Evolutionary conservation across 2,888 invertebrate genomes (phyloP), one percentile per base, ranked within the genome.

Genomic region (Hipparchia semele): DNA sequence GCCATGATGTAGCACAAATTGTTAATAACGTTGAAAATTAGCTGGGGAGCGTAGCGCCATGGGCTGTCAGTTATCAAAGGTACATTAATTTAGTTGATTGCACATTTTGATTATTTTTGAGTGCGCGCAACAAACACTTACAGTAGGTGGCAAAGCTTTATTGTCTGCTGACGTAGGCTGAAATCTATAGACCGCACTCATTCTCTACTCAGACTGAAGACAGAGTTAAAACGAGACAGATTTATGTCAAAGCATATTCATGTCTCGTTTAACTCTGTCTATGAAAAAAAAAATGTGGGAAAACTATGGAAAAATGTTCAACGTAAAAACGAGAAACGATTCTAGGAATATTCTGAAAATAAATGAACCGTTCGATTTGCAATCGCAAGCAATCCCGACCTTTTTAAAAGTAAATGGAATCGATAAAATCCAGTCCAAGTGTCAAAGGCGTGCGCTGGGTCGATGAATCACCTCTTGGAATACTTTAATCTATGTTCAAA

Each of bases 1-100:
- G 5, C 39, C 61, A 53, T 69, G 69, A 69, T 13, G 51, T 6
- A 61, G 69, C 69, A 69, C 53, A 60, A 60, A 61, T 39, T 60
- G 49, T 53, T 60, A 68, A 68, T 68, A 68, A 69, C 60, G 53
- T 53, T 69, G 69, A 53, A 69, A 61, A 61, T 69, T 69, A 61
- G 69, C 61, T 10, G 46, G 46, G 59, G 68, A 4, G 7, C 13
- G 6, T 49, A 58, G 23, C 33, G 58, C 49, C 23, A 49, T 9
- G n/a, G 13, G 13, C 58, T 13, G 49, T 49, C 49, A 49, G 49
- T 49, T 49, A 49, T 4, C 6, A 49, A 49, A 49, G 1, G 8
- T 49, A 0, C 6, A 49, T 49, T 6, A 7, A 49, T 49, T 7
- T 6, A 49, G 49, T 49, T 49, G 49, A 49, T 49, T 49, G 49